A percentile compares a stretch with the other conserved stretches of the same genome.
These are phyloP conservation scores for Melieria picta DNA, from an alignment of 2,888 invertebrate species.

Conservation along the genomic window DNA sequence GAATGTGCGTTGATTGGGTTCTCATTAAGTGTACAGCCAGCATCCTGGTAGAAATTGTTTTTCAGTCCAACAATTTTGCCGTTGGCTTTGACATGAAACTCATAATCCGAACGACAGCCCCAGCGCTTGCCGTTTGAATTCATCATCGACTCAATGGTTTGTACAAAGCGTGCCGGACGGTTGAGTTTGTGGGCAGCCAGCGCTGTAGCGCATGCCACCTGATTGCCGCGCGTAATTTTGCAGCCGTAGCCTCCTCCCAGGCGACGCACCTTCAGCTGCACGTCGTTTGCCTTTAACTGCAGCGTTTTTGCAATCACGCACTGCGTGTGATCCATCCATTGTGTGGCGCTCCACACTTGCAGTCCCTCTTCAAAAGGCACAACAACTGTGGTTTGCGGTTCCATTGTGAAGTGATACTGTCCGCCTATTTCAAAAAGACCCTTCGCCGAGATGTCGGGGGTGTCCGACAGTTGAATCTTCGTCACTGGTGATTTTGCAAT, in stretches of 20 bases:
- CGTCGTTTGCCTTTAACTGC: constrained; percentile 71
- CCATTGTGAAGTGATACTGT: constrained; percentile 81
- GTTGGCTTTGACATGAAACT: constrained; percentile 70
- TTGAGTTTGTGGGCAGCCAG: constrained; percentile 71
- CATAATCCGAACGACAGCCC: constrained; percentile 72
- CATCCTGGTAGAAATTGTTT: constrained; percentile 68
- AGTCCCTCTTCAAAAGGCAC: constrained; percentile 77
- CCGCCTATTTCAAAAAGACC: constrained; percentile 70
- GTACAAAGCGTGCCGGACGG: constrained; percentile 75
- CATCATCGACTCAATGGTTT: constrained; percentile 79
- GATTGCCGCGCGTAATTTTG: constrained; percentile 73
- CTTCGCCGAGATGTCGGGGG: constrained; percentile 36
- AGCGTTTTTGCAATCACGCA: constrained; percentile 69
- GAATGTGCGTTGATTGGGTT: constrained; percentile 52
- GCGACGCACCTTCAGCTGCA: constrained; percentile 75
- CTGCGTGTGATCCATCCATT: constrained; percentile 72
- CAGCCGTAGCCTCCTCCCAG: constrained; percentile 84
- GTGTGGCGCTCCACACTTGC: constrained; percentile 73
- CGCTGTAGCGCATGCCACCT: constrained; percentile 73
- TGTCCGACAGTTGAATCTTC: constrained; percentile 33
- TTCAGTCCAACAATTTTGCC: constrained; percentile 76
- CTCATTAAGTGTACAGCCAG: constrained; percentile 70
- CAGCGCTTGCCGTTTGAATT: constrained; percentile 73
- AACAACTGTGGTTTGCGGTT: constrained; percentile 74
- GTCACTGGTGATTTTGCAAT: constrained; percentile 31